Conservation (phyloP, 2,797 vertebrate species). For the Acrocephalus scirpaceus region DNA sequence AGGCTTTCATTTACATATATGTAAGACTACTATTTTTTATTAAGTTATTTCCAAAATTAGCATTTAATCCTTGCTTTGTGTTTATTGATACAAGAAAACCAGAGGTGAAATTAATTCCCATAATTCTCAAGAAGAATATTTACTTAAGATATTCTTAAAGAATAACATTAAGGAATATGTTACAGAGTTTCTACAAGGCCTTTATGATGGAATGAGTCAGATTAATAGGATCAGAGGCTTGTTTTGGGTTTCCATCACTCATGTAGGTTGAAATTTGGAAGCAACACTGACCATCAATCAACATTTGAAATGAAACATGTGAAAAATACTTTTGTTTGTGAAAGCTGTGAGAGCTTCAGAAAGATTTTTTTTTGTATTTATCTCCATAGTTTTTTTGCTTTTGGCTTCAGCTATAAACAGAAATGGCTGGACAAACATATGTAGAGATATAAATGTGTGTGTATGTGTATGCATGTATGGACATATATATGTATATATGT, state of each 20-base stretch:
- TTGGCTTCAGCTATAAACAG: background rate
- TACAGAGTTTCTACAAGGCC: background rate
- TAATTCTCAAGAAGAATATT: background rate
- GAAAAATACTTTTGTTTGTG: background rate
- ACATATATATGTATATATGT: too few species aligned
- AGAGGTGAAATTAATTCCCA: background rate
- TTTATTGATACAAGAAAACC: conserved; percentile 52
- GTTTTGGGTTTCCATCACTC: background rate
- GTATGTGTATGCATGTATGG: background rate
- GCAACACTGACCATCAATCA: background rate
- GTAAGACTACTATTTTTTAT: background rate
- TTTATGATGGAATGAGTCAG: background rate
- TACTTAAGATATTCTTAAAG: background rate
- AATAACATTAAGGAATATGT: background rate
- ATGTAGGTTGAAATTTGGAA: background rate
- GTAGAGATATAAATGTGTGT: background rate
- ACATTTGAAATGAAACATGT: background rate
- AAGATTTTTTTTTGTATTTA: background rate
- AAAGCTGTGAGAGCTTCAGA: background rate
- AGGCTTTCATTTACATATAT: background rate
- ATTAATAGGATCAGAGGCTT: background rate
- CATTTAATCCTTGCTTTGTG: background rate
- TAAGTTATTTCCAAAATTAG: background rate
- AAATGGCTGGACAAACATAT: background rate
- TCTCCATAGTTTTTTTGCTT: background rate